A percentile compares a stretch with the other conserved stretches of the same genome.
Conservation (phyloP, 2,797 vertebrate species). For the Helostoma temminkii region DNA sequence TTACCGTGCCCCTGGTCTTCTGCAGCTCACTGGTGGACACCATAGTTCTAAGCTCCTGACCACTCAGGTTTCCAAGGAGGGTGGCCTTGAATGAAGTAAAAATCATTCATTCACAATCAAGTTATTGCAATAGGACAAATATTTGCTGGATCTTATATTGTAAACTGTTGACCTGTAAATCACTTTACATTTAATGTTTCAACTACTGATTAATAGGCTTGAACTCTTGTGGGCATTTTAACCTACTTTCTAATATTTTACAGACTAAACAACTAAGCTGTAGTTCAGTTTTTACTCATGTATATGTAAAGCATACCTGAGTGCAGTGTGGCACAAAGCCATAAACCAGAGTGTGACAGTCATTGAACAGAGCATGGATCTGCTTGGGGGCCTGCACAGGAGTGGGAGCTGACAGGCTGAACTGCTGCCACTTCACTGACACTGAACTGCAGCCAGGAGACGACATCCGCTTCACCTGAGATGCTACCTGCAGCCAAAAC, state of each 20-base stretch:
- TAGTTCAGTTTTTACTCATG: background rate
- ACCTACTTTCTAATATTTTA: background rate
- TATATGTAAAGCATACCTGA: slow-evolving; percentile 75
- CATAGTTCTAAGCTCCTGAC: slow-evolving; percentile 86
- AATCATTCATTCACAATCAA: background rate
- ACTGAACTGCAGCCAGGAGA: slow-evolving; percentile 88
- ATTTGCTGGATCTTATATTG: background rate
- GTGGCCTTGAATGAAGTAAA: slow-evolving; percentile 80
- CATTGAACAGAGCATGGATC: slow-evolving; percentile 86
- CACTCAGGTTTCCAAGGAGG: slow-evolving; percentile 84
- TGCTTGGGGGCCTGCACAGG: slow-evolving; percentile 88
- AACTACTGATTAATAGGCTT: no score
- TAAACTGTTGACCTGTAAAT: no score
- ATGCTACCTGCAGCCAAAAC: slow-evolving; percentile 75
- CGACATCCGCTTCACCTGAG: slow-evolving; percentile 79
- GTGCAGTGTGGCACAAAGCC: slow-evolving; percentile 89
- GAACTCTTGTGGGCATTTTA: background rate
- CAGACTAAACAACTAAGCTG: background rate
- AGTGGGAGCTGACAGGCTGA: slow-evolving; percentile 63
- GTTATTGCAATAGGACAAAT: background rate
- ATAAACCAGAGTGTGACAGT: slow-evolving; percentile 87
- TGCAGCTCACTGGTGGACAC: slow-evolving; percentile 92
- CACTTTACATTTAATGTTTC: background rate
- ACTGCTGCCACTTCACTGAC: slow-evolving; percentile 91
- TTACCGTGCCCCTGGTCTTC: slow-evolving; percentile 89